Evolutionary conservation across 1,140 invertebrate species (phyloP).

Genomic region (Spodoptera litura): DNA sequence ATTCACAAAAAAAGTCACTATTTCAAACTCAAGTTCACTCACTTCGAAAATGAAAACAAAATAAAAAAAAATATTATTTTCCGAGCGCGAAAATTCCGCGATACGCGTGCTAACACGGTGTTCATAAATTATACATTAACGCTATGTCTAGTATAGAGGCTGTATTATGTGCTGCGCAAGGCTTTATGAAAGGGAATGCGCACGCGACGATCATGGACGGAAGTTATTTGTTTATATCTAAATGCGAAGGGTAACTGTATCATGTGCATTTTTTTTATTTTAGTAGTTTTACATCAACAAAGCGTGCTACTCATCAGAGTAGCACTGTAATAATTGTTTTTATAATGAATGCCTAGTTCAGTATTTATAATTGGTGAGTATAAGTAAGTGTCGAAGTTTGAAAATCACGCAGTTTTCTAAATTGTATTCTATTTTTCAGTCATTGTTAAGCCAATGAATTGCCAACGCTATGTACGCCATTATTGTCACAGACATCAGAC

Average conservation of each 20-base stretch:
- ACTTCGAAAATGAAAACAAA: neutral
- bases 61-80: constrained; percentile 1
- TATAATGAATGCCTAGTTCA: too few relatives aligned
- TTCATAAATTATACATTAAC: constrained; percentile 40
- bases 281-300: too few relatives aligned
- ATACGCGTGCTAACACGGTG: constrained; percentile 7
- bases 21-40: neutral
- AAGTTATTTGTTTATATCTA: constrained; percentile 16
- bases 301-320: too few relatives aligned
- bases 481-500: too few relatives aligned
- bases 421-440: too few relatives aligned
- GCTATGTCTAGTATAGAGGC: constrained; percentile 3
- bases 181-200: constrained; percentile 40
- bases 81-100: constrained; percentile 8
- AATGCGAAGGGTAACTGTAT: neutral
- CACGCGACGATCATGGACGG: neutral
- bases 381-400: too few relatives aligned
- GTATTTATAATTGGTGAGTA: too few relatives aligned
- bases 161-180: constrained; percentile 8
- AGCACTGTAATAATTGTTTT: too few relatives aligned
- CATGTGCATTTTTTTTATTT: too few relatives aligned
- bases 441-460: too few relatives aligned
- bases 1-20: neutral
- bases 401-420: neutral
- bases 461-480: too few relatives aligned